Evolutionary conservation across 2,113 vertebrate species (phyloP).

Genomic region (Cheirogaleus medius): DNA sequence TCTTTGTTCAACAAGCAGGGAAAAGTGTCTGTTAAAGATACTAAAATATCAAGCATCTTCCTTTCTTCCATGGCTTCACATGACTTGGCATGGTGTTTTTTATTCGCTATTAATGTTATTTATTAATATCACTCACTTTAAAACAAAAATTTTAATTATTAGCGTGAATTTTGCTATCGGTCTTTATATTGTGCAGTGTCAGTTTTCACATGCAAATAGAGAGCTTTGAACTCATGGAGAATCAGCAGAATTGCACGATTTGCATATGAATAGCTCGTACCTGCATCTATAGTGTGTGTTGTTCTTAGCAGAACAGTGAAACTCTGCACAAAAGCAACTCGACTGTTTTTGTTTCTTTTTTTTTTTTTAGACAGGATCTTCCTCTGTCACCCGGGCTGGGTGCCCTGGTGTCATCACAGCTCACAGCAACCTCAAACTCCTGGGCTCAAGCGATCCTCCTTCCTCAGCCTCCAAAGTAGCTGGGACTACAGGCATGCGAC

Average conservation of each 20-base stretch:
- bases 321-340: not conserved
- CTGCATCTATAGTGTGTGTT: accelerated
- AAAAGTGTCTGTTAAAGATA: not conserved
- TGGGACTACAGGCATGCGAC: too few relatives aligned
- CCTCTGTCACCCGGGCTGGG: too few relatives aligned
- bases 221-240: not conserved
- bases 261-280: not conserved
- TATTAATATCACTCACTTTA: not conserved
- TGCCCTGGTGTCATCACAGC: too few relatives aligned
- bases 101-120: not conserved
- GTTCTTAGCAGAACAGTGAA: not conserved
- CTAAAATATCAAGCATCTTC: not conserved
- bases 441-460: too few relatives aligned
- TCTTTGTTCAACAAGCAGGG: not conserved
- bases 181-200: not conserved
- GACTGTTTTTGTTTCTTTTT: too few relatives aligned
- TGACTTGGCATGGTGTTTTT: not conserved
- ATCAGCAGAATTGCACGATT: not conserved
- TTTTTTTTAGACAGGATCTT: too few relatives aligned
- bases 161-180: not conserved
- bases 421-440: too few relatives aligned
- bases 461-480: too few relatives aligned
- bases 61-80: not conserved
- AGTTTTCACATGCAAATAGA: not conserved
- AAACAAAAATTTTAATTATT: not conserved